A percentile compares a stretch with the other conserved stretches of the same genome.
These are phyloP conservation scores for Caenorhabditis plicata DNA, from an alignment of 2,888 invertebrate species.

Conservation along the genomic window DNA sequence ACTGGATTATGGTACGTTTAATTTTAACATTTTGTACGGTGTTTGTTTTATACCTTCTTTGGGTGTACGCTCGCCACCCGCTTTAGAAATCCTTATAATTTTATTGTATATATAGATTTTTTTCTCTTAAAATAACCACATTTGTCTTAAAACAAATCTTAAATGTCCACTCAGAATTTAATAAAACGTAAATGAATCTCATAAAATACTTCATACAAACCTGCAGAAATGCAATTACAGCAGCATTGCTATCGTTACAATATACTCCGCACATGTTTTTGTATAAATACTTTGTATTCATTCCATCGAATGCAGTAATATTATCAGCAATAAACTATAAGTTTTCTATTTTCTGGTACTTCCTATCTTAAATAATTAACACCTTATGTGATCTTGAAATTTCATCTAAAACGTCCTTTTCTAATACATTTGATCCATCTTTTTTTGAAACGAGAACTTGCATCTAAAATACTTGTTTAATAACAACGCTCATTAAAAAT, in stretches of 20 bases:
- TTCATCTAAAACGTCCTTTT: slow-evolving; percentile 43
- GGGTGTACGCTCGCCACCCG: no score
- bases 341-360: background rate
- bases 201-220: no score
- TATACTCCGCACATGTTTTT: slow-evolving; percentile 59
- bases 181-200: no score
- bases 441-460: slow-evolving; percentile 60
- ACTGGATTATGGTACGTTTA: no score
- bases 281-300: slow-evolving; percentile 31
- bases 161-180: no score
- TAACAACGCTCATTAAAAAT: slow-evolving; percentile 1
- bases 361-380: no score
- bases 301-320: slow-evolving; percentile 39
- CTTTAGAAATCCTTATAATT: no score
- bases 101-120: no score
- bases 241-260: slow-evolving; percentile 61
- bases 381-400: slow-evolving; percentile 44
- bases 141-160: no score
- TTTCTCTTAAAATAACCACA: no score
- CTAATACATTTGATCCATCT: slow-evolving; percentile 52
- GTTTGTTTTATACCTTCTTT: no score
- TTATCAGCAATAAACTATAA: slow-evolving; percentile 44
- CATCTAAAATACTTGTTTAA: slow-evolving; percentile 45
- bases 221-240: slow-evolving; percentile 56
- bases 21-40: no score